Evolutionary conservation across 2,797 vertebrate species (phyloP).

Genomic region (Clarias pachynema): DNA sequence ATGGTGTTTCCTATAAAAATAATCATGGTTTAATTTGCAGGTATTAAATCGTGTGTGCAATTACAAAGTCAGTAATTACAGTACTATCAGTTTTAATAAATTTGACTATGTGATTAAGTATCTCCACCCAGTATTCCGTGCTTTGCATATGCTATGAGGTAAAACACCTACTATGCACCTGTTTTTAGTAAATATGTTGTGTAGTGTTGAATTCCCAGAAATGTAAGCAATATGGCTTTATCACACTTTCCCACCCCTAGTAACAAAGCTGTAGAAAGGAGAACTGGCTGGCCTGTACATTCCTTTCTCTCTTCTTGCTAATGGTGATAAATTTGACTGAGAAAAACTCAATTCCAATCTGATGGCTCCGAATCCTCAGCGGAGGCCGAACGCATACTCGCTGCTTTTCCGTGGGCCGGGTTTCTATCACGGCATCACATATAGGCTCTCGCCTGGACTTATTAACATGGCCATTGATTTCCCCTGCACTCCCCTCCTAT

Average conservation of each 20-base stretch:
- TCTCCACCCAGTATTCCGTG: too few species aligned
- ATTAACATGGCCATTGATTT: slow-evolving; percentile 63
- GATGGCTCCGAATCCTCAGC: slow-evolving; percentile 22
- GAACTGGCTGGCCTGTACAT: slow-evolving; percentile 21
- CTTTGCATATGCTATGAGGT: neutral
- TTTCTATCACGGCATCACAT: slow-evolving; percentile 36
- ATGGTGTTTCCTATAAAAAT: neutral
- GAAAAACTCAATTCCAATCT: slow-evolving; percentile 36
- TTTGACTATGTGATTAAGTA: neutral
- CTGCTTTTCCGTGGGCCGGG: neutral
- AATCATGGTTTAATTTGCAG: neutral
- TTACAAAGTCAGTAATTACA: neutral
- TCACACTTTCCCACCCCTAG: slow-evolving; percentile 3
- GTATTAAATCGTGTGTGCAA: neutral
- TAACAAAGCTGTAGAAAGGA: slow-evolving; percentile 25
- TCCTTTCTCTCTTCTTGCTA: slow-evolving; percentile 41
- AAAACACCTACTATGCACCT: neutral
- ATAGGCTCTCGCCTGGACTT: slow-evolving; percentile 49
- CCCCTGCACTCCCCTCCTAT: slow-evolving; percentile 30
- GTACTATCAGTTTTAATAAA: neutral
- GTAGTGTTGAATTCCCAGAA: neutral
- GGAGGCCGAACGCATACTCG: slow-evolving; percentile 25
- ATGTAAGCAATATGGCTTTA: neutral
- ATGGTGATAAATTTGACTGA: slow-evolving; percentile 52
- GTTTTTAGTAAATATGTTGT: neutral